phyloP scores from a whole-genome alignment of 2,113 vertebrate species.

The Xenopus laevis region DNA sequence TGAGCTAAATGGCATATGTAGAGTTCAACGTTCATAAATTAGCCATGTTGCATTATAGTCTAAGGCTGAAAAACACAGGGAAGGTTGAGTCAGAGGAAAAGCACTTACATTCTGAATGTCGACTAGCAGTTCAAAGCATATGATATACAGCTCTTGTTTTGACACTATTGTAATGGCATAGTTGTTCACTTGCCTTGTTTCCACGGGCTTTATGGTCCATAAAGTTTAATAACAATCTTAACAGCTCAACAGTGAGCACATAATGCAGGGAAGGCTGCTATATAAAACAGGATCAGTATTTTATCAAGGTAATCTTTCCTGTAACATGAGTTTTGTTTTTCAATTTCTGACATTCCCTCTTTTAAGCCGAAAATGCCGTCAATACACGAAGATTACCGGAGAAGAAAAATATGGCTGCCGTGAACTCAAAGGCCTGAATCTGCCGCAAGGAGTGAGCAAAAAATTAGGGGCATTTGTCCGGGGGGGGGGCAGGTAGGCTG shows the following conservation, averaged over 20 bases:
- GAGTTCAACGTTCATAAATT: constrained; percentile 48
- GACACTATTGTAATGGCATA: constrained; percentile 65
- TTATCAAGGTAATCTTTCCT: constrained; percentile 44
- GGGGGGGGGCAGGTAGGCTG: no score
- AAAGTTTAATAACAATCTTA: constrained; percentile 78
- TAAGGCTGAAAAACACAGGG: constrained; percentile 51
- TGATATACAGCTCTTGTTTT: constrained; percentile 66
- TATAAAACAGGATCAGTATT: constrained; percentile 51
- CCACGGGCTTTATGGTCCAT: constrained; percentile 73
- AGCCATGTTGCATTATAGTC: constrained; percentile 50
- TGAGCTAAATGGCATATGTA: constrained; percentile 47
- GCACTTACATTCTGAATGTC: constrained; percentile 29
- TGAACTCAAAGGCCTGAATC: no score
- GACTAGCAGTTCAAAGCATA: constrained; percentile 52
- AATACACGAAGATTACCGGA: no score
- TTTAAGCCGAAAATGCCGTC: no score
- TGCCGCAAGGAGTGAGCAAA: no score
- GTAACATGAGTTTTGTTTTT: constrained; percentile 24
- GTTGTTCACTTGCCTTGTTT: constrained; percentile 68
- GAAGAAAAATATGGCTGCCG: no score
- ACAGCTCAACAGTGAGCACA: constrained; percentile 64
- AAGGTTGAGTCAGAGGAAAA: constrained; percentile 46
- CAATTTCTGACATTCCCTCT: constrained; percentile 30
- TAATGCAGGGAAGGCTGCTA: constrained; percentile 53
- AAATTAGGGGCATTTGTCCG: no score